Base-by-base conservation (phyloP, 2,797 vertebrate genomes). In the Bovichtus variegatus region DNA sequence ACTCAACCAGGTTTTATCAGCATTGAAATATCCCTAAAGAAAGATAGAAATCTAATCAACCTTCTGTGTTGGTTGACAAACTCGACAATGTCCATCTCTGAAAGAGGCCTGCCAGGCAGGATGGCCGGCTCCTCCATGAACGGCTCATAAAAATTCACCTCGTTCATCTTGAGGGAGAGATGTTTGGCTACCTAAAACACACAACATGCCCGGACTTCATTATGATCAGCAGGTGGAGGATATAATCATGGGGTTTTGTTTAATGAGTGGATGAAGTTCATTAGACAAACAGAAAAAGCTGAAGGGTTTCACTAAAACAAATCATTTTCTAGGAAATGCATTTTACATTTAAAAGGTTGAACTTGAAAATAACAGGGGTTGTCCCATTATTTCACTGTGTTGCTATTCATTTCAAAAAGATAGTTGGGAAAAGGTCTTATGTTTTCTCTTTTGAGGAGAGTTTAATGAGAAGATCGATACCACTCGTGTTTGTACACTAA, bases 81-180 rank as follows among this genome's bases (percentile, higher is more conserved):
- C 41, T 97, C 97, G 21, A 99, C 97, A 1, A 99, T 94, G 80
- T 99, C 97, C 76, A 96, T 95, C 88, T 99, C 97, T 0, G 96
- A 94, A 76, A 98, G 94, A 18, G 97, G 97, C 65, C 98, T 97
- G 46, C 97, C 96, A 0, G 98, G 98, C 72, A 99, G 93, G 71
- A 96, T 94, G 68, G 95, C 91, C 1, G 97, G 97, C 21, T 99
- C 97, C 4, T 98, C 97, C 98, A 99, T 99, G 84, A 99, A 99
- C 0, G 98, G 97, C 89, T 99, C 98, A 0, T 98, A 99, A 88
- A 99, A 99, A 83, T 99, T 97, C 38, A 99, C 97, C 86, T 98
- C 97, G 0, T 99, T 99, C 93, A 98, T 96, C 93, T 98, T 99
- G 69, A 99, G 94, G 34, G 97, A 97, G n/a, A 99, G 92, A 69